Base-by-base conservation (phyloP, 2,888 invertebrate species). In the Lithophane leautieri region DNA sequence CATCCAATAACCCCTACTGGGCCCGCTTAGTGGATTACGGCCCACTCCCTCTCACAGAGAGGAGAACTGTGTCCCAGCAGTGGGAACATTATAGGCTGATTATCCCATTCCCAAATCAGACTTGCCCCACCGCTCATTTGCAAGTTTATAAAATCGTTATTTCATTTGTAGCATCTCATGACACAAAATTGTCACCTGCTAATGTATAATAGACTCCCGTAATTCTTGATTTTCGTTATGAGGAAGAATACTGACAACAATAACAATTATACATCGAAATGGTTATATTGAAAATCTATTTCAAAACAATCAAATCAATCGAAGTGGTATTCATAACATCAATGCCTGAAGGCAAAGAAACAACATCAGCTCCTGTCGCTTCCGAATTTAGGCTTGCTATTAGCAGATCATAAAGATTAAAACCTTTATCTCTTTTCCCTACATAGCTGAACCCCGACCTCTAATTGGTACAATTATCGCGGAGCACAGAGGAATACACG, bases 391-490 rank as follows among this genome's bases (percentile, higher is more conserved):
- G 16, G 2, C 34, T 73, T 8, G 2, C 44, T 47, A 61, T 16
- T 19, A 44, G 28, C 4, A 28, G 2, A 54, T 56, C 6, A 42
- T 25, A 54, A 77, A 70, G 61, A 58, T 19, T 34, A 11, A 65
- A 19, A 16, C 58, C 62, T 73, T 69, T 34, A 79, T 70, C 47
- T 63, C 61, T 34, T 66, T 83, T 70, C 50, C 25, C 56, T 71
- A 70, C 52, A 65, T 12, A 63, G 54, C 68, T 76, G 77, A 79
- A 81, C 83, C 78, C 62, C 80, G 81, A 84, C 82, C 84, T 86
- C 78, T 76, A 88, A 62, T 44, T 68, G 63, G 76, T 68, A 76
- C 82, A 82, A 82, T 83, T 79, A 86, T 77, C 72, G 56, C 60
- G 50, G 60, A 66, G 70, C 58, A 61, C 60, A 58, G 71, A 80